Base-by-base conservation (phyloP, 2,888 invertebrate species). In the Nephrotoma appendiculata region DNA sequence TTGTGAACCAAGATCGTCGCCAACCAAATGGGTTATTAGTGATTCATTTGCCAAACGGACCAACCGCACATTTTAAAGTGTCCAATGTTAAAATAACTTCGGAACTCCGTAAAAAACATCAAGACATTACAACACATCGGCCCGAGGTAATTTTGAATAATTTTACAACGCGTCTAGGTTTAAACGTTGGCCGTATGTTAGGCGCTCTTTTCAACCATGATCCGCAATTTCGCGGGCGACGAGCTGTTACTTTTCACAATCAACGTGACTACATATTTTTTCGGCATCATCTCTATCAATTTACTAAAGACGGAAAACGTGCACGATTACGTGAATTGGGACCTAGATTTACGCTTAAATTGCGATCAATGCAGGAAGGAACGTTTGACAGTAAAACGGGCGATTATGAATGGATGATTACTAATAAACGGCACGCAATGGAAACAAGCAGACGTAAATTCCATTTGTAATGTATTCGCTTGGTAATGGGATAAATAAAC, bases 231-330 rank as follows among this genome's bases (percentile, higher is more conserved):
- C 95, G 95, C 88, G 99, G 99, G 0, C 94, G 98, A 4, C 94
- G 99, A 88, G 98, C 96, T 0, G 98, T 98, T 88, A 99, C 99
- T 44, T 99, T 99, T 91, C 99, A 99, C 92, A 99, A 99, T 92
- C 99, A 99, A 91, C 93, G 99, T 87, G 99, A 99, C 92, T 99
- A 97, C 91, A 97, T 99, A 89, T 99, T 99, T 92, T 99, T 99
- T 91, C 94, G 99, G 87, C 99, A 99, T 92, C 99, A 99, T 92
- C 95, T 98, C 95, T 98, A 98, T 91, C 96, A 97, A 90, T 98
- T 98, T 91, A 95, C 97, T 88, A 93, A 94, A 87, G 96, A 97
- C 87, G 95, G 95, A 0, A 95, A 94, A 89, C 93, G 93, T 19
- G 95, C 95, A 0, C 95, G 94, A 89, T 92, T 99, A 52, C 94